A percentile compares a stretch with the other conserved stretches of the same genome.
Conservation (phyloP, 2,888 invertebrate species). For the Ophonus ardosiacus region DNA sequence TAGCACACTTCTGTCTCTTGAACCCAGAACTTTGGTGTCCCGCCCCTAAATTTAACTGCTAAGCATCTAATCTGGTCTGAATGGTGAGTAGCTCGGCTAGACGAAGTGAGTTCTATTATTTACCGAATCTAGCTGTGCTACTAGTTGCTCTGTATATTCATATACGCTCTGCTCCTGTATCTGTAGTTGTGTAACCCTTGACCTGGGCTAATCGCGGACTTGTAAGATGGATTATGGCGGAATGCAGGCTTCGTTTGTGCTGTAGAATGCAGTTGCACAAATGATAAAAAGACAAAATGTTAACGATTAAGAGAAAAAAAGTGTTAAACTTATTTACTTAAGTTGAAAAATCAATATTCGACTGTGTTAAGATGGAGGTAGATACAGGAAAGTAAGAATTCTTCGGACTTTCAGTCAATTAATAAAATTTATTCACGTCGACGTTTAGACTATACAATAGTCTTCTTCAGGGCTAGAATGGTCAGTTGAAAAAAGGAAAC, state of each 20-base stretch:
- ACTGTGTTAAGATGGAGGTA: too few species aligned
- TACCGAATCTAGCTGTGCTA: neutral
- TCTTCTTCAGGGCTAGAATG: too few species aligned
- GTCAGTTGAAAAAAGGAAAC: too few species aligned
- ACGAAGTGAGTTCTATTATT: constrained; percentile 20
- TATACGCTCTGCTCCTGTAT: neutral
- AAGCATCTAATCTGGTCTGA: constrained; percentile 12
- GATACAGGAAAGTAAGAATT: too few species aligned
- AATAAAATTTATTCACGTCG: too few species aligned
- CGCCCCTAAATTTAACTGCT: constrained; percentile 24
- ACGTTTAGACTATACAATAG: too few species aligned
- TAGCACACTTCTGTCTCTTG: neutral
- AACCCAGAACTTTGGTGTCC: neutral
- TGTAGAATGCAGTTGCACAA: neutral
- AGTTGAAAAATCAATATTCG: too few species aligned
- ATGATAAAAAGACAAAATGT: neutral
- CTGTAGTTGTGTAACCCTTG: constrained; percentile 56
- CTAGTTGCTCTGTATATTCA: neutral
- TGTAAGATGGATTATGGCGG: constrained; percentile 61
- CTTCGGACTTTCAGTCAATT: too few species aligned
- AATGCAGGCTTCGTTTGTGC: neutral
- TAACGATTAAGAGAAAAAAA: too few species aligned
- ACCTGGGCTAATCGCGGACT: constrained; percentile 63
- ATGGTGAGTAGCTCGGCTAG: constrained; percentile 10
- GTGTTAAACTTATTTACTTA: too few species aligned